phyloP scores from a whole-genome alignment of 2,888 invertebrate genomes.

The Macrosoma leucophasiata region DNA sequence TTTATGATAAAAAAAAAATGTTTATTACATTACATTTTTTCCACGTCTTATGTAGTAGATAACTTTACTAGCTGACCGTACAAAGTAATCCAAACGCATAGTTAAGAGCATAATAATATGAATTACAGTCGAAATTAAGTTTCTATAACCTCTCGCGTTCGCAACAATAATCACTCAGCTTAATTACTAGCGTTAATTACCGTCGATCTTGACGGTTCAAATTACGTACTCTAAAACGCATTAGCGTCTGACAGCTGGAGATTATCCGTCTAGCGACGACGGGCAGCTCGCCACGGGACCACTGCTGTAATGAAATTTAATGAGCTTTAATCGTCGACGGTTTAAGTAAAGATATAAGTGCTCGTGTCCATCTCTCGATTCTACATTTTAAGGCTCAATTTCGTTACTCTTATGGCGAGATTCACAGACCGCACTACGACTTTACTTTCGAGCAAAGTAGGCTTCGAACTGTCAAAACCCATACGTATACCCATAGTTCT shows the following conservation, averaged over 20 bases:
- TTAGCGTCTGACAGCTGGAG: constrained; percentile 74
- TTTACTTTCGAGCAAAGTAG: too few relatives aligned
- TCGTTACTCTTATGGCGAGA: too few relatives aligned
- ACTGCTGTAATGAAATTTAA: constrained; percentile 70
- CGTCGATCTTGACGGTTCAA: constrained; percentile 73
- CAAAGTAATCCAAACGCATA: too few relatives aligned
- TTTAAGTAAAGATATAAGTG: constrained; percentile 70
- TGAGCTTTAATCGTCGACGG: constrained; percentile 73
- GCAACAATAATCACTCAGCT: constrained; percentile 72
- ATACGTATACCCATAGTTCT: too few relatives aligned
- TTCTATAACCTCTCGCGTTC: constrained; percentile 39
- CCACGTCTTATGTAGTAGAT: too few relatives aligned
- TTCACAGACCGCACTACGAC: too few relatives aligned
- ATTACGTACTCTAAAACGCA: constrained; percentile 77
- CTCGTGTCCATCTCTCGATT: constrained; percentile 42
- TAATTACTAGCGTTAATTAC: constrained; percentile 74
- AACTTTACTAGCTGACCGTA: too few relatives aligned
- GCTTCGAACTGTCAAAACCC: too few relatives aligned
- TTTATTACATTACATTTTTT: too few relatives aligned
- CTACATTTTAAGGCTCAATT: too few relatives aligned
- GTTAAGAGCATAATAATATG: too few relatives aligned
- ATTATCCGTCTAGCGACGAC: constrained; percentile 72
- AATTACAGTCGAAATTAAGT: too few relatives aligned
- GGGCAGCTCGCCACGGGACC: constrained; percentile 54
- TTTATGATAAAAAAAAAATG: constrained; percentile 20